Percentiles rank a stretch among this genome's conserved stretches.
phyloP scores from a whole-genome alignment of 2,888 invertebrate species.

The Mesorhabditis spiculigera region DNA sequence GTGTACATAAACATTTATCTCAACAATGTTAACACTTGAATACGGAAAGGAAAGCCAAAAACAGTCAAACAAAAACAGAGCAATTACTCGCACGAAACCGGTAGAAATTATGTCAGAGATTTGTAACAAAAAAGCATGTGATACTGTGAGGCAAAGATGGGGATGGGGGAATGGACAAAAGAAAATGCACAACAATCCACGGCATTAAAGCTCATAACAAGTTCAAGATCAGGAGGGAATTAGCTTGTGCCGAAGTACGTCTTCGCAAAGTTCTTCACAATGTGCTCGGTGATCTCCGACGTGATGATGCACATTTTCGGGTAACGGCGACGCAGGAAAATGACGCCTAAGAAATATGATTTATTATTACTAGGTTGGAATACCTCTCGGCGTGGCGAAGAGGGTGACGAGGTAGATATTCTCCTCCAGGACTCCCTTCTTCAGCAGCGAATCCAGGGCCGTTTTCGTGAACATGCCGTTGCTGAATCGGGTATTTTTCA shows the following conservation, averaged over 20 bases:
- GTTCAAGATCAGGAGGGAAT: slow-evolving; percentile 16
- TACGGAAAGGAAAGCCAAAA: too few relatives aligned
- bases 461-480: slow-evolving; percentile 93
- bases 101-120: too few relatives aligned
- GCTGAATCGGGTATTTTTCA: slow-evolving; percentile 58
- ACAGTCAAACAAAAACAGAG: too few relatives aligned
- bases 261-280: slow-evolving; percentile 95
- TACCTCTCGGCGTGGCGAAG: slow-evolving; percentile 81
- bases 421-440: slow-evolving; percentile 87
- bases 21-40: too few relatives aligned
- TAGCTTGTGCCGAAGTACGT: slow-evolving; percentile 97
- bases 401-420: slow-evolving; percentile 94
- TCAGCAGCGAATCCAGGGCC: slow-evolving; percentile 81
- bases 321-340: slow-evolving; percentile 56
- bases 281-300: slow-evolving; percentile 87
- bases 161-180: too few relatives aligned
- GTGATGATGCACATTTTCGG: slow-evolving; percentile 82
- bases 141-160: too few relatives aligned
- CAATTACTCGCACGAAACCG: too few relatives aligned
- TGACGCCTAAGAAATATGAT: slow-evolving; percentile 55
- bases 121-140: too few relatives aligned
- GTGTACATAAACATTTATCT: too few relatives aligned
- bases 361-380: too few relatives aligned
- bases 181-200: too few relatives aligned
- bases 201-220: too few relatives aligned